Conservation (phyloP, 2,888 invertebrate genomes). For the Lasioglossum pauxillum region DNA sequence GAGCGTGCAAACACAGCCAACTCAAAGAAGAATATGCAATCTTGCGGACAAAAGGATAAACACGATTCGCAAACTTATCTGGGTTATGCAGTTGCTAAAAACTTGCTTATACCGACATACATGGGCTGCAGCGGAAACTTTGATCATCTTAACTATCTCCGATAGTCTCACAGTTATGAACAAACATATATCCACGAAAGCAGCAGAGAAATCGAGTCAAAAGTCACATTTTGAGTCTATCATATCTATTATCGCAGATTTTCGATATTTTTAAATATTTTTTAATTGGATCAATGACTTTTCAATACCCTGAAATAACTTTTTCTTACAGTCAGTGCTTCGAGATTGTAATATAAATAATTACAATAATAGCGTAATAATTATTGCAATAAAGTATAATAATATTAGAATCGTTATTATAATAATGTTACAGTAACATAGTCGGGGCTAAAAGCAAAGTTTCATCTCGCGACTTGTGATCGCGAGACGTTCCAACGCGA, state of each 20-base stretch:
- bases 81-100: slow-evolving; percentile 37
- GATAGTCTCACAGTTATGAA: neutral
- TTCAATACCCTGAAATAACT: no score
- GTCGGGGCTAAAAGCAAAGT: neutral
- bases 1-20: slow-evolving; percentile 3
- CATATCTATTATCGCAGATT: neutral
- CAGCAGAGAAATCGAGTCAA: neutral
- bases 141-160: neutral
- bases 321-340: no score
- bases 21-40: slow-evolving; percentile 27
- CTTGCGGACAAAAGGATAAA: slow-evolving; percentile 34
- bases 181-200: neutral
- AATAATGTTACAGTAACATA: neutral
- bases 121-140: neutral
- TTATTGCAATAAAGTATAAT: neutral
- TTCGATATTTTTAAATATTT: neutral
- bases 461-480: neutral
- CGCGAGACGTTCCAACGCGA: neutral
- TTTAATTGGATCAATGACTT: no score
- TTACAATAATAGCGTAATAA: neutral
- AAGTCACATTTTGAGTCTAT: neutral
- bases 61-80: slow-evolving; percentile 46
- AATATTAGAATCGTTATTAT: neutral
- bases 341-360: no score
- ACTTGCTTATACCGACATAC: slow-evolving; percentile 30